phyloP scores from a whole-genome alignment of 2,797 vertebrate species.

The Jordanella pulchra region DNA sequence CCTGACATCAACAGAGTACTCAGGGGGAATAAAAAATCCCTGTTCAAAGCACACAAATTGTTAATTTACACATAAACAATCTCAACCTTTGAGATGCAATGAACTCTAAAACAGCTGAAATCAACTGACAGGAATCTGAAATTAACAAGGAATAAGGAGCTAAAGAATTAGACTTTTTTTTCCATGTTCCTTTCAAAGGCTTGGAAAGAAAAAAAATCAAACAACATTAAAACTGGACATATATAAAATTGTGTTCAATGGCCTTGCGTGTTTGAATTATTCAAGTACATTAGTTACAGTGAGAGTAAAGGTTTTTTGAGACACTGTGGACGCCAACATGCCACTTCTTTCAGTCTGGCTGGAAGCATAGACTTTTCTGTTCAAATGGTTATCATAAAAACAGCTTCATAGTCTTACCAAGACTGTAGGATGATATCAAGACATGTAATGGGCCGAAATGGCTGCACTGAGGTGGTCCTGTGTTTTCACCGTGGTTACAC shows the following conservation, averaged over 20 bases:
- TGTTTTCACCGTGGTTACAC: slow-evolving; percentile 68
- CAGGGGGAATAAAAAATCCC: slow-evolving; percentile 43
- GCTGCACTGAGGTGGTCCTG: slow-evolving; percentile 49
- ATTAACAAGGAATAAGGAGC: slow-evolving; percentile 22
- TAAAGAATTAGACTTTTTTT: slow-evolving; percentile 42
- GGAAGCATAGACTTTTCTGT: slow-evolving; percentile 50
- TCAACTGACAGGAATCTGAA: slow-evolving; percentile 64
- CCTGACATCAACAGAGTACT: slow-evolving; percentile 74
- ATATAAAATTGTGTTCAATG: slow-evolving; percentile 80
- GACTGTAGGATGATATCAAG: slow-evolving; percentile 40
- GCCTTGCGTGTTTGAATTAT: slow-evolving; percentile 76
- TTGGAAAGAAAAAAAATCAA: slow-evolving; percentile 67
- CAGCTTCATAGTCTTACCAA: slow-evolving; percentile 40
- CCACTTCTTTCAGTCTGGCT: slow-evolving; percentile 57
- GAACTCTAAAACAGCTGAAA: slow-evolving; percentile 57
- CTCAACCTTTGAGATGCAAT: slow-evolving; percentile 45
- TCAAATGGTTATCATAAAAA: slow-evolving; percentile 43
- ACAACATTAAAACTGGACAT: slow-evolving; percentile 77
- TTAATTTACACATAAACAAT: slow-evolving; percentile 23
- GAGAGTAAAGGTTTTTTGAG: slow-evolving; percentile 62
- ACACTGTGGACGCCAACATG: slow-evolving; percentile 57
- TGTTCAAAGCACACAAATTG: slow-evolving; percentile 29
- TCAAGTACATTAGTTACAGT: slow-evolving; percentile 86
- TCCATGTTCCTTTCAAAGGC: slow-evolving; percentile 58
- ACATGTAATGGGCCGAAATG: slow-evolving; percentile 39